Evolutionary conservation across 2,113 vertebrate species (phyloP).

Genomic region (Stigmatopora nigra): DNA sequence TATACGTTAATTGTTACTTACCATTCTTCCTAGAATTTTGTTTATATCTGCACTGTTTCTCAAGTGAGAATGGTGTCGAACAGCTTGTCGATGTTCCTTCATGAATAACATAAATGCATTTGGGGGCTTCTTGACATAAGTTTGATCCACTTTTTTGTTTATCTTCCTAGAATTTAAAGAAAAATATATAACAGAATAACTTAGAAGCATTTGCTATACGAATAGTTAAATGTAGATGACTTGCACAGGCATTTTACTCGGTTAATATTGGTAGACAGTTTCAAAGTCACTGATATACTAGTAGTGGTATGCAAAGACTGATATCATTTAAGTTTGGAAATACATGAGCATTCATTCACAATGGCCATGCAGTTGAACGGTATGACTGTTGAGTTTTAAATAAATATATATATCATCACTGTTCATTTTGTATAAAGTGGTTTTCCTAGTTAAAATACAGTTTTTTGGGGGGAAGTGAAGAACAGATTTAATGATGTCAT

Average conservation of each 20-base stretch:
- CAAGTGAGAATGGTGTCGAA: constrained; percentile 6
- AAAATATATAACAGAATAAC: not conserved
- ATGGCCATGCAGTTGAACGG: no score
- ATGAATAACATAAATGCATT: constrained; percentile 9
- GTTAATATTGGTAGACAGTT: not conserved
- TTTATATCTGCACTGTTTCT: constrained; percentile 8
- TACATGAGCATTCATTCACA: no score
- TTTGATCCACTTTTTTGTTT: constrained; percentile 2
- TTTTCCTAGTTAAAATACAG: no score
- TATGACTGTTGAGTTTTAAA: no score
- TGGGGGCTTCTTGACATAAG: constrained; percentile 7
- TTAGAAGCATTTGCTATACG: not conserved
- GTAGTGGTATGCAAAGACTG: no score
- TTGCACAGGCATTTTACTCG: not conserved
- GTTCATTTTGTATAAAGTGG: no score
- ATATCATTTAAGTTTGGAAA: no score
- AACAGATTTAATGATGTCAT: no score
- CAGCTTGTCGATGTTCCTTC: constrained; percentile 9
- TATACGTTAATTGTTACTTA: not conserved
- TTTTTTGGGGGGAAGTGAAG: no score
- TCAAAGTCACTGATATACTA: not conserved
- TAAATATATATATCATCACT: no score
- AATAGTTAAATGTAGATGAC: not conserved
- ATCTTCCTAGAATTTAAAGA: constrained; percentile 1
- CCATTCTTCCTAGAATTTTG: constrained; percentile 7